Base-by-base conservation (phyloP, 2,888 invertebrate genomes). In the Melanostoma mellinum region DNA sequence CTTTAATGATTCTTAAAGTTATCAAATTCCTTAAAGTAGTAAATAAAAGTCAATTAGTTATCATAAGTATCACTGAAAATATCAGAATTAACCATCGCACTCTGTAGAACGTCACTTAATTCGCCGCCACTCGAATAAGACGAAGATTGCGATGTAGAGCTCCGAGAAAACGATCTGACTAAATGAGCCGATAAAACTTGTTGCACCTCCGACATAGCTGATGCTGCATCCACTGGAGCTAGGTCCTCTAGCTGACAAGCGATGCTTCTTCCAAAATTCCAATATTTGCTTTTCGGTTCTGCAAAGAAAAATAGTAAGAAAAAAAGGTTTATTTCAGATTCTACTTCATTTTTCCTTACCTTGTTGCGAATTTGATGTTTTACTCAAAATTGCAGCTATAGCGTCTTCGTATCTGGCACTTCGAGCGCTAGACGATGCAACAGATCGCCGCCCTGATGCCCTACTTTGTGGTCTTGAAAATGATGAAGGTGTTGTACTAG, bases 191-290 rank as follows among this genome's bases (percentile, higher is more conserved):
- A 58, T 20, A 58, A 20, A 40, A 58, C 58, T 32, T 58, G 58
- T 42, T 42, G 58, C 32, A 58, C 40, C 30, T 58, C 58, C 40
- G 40, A 40, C 44, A 42, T 58, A 42, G 58, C 44, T 58, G 32
- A 3, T 42, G 58, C 20, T 20, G 58, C 42, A 30, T 58, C 44
- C n/a, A 58, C 42, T 38, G 42, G 20, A 8, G 9, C 32, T 9
- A 58, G 42, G 3, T 58, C 42, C 32, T 58, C 44, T 9, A 58
- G n/a, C 42, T 58, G 42, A 40, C 40, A 32, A 58, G 58, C 42
- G 20, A 42, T 38, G 58, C 58, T 42, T 30, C 6, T 30, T 10
- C 58, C 58, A 30, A 58, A 44, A 42, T 9, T 42, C 9, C 30
- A 40, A 30, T 58, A 58, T n/a, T 44, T 58, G 58, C 8, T 58